These are phyloP conservation scores for Drosophila koepferae DNA, from an alignment of 2,888 invertebrate genomes.

Conservation along the genomic window DNA sequence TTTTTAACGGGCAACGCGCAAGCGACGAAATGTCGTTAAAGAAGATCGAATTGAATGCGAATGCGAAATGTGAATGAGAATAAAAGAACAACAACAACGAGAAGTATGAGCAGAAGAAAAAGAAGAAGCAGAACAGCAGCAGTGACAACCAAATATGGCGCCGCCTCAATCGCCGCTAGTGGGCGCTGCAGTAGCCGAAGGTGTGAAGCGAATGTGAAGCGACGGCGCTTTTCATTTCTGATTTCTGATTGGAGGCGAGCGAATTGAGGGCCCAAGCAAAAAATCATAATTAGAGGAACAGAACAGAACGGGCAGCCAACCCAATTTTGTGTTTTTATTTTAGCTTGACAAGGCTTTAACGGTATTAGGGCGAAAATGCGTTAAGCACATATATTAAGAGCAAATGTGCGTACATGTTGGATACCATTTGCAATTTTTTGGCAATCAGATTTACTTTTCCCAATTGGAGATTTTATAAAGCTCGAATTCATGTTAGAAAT, in stretches of 20 bases:
- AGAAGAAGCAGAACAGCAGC: constrained; percentile 18
- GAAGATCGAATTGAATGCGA: constrained; percentile 77
- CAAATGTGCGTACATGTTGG: not conserved
- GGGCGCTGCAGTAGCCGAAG: constrained; percentile 56
- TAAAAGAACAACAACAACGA: constrained; percentile 21
- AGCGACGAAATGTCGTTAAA: constrained; percentile 68
- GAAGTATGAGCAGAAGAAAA: not conserved
- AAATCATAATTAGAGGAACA: constrained; percentile 8
- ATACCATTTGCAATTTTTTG: not conserved
- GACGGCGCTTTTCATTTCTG: constrained; percentile 37
- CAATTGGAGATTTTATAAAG: not conserved
- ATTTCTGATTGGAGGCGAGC: constrained; percentile 19
- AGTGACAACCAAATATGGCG: constrained; percentile 67
- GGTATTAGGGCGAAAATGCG: constrained; percentile 4
- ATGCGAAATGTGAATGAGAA: constrained; percentile 65
- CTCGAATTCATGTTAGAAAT: not conserved
- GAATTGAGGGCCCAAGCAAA: not conserved
- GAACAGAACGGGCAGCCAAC: constrained; percentile 8
- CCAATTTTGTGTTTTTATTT: not conserved
- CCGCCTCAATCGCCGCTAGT: constrained; percentile 55
- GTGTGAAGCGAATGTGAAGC: constrained; percentile 63
- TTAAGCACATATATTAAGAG: not conserved
- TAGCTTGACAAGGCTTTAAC: constrained; percentile 6
- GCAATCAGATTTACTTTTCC: not conserved
- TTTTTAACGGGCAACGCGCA: constrained; percentile 48